phyloP scores from a whole-genome alignment of 2,113 vertebrate species.

The Oryzias celebensis region DNA sequence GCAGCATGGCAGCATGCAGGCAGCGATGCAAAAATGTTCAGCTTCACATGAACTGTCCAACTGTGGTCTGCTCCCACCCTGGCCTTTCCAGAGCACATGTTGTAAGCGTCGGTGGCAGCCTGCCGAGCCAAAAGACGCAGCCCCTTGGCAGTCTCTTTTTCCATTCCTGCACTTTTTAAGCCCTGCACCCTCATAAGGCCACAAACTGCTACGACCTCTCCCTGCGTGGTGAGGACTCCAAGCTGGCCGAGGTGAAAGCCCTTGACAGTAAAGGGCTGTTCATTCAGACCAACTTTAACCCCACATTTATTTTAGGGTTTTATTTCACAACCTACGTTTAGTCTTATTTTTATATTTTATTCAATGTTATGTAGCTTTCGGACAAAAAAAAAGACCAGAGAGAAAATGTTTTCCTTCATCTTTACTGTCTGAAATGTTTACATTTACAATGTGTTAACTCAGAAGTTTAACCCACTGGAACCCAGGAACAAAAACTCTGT shows the following conservation, averaged over 20 bases:
- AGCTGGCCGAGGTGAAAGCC: constrained; percentile 25
- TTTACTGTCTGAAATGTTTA: too few species aligned
- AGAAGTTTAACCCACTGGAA: too few species aligned
- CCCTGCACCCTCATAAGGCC: constrained; percentile 13
- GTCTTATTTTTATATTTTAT: too few species aligned
- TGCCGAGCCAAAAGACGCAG: constrained; percentile 25
- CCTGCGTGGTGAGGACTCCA: constrained; percentile 20
- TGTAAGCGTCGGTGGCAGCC: constrained; percentile 23
- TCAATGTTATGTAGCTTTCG: too few species aligned
- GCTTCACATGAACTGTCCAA: constrained; percentile 14
- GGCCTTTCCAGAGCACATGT: constrained; percentile 4
- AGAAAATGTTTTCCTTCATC: too few species aligned
- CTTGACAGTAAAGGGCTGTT: constrained; percentile 25
- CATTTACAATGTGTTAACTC: too few species aligned
- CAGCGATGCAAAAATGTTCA: constrained; percentile 8
- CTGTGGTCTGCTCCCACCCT: constrained; percentile 1
- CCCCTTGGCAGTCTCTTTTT: constrained; percentile 31
- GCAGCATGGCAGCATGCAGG: constrained; percentile 39
- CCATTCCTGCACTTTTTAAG: constrained; percentile 15
- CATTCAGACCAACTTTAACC: neutral
- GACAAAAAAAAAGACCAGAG: too few species aligned
- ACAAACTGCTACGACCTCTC: constrained; percentile 15
- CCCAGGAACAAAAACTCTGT: too few species aligned
- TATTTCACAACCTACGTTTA: too few species aligned
- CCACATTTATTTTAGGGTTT: too few species aligned